phyloP scores from a whole-genome alignment of 2,888 invertebrate species.

The Bhutanitis thaidina region DNA sequence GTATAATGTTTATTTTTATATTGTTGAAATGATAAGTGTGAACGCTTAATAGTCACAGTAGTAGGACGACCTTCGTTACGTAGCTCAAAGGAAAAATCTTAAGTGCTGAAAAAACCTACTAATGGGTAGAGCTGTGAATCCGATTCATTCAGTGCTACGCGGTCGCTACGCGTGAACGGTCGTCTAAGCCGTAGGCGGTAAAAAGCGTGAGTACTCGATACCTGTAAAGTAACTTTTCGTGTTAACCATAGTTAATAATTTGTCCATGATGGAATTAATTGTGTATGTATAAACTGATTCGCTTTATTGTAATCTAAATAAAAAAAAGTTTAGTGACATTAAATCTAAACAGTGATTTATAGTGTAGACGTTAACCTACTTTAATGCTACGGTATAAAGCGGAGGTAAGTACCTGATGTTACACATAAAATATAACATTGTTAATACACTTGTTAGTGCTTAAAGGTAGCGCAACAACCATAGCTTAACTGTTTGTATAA shows the following conservation, averaged over 20 bases:
- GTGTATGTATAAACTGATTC: conserved; percentile 4
- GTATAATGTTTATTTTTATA: too few relatives aligned
- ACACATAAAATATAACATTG: background rate
- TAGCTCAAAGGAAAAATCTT: conserved; percentile 40
- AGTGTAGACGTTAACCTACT: conserved; percentile 61
- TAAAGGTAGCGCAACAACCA: too few relatives aligned
- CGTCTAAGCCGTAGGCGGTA: conserved; percentile 57
- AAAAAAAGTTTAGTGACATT: conserved; percentile 43
- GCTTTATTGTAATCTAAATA: conserved; percentile 2
- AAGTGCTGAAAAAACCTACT: conserved; percentile 42
- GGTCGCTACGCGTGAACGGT: conserved; percentile 33
- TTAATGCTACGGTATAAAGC: conserved; percentile 54
- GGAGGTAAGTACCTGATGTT: conserved; percentile 53
- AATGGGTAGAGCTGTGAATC: conserved; percentile 36
- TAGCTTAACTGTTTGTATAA: too few relatives aligned
- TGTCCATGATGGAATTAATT: background rate
- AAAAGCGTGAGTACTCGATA: conserved; percentile 37
- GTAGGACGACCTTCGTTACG: conserved; percentile 41
- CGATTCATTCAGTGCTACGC: conserved; percentile 28
- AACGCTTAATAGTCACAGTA: conserved; percentile 31
- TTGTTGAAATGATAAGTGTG: conserved; percentile 3
- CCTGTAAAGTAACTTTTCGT: conserved; percentile 29
- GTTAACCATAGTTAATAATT: conserved; percentile 15
- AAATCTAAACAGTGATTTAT: conserved; percentile 44
- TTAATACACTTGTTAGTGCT: background rate